phyloP scores from a whole-genome alignment of 2,797 vertebrate genomes.

The Varecia variegata region DNA sequence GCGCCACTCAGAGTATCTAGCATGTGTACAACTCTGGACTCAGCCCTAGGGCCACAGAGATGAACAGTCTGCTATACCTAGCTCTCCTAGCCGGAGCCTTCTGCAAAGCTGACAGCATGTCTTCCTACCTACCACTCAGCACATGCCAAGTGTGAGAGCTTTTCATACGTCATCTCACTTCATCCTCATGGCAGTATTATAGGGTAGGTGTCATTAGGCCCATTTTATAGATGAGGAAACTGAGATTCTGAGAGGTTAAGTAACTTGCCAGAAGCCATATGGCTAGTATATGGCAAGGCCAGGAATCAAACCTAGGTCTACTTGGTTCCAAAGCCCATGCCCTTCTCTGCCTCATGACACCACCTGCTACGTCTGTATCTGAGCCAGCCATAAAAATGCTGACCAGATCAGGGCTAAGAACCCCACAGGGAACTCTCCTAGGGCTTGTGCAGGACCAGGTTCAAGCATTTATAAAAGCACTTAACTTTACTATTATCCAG shows the following conservation, averaged over 20 bases:
- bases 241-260: neutral
- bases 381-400: neutral
- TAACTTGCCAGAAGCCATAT: neutral
- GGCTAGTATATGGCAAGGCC: neutral
- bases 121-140: neutral
- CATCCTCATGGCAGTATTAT: neutral
- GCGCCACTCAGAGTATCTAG: neutral
- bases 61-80: neutral
- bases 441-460: neutral
- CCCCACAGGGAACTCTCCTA: neutral
- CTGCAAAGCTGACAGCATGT: neutral
- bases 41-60: neutral
- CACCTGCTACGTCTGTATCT: neutral
- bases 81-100: neutral
- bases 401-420: neutral
- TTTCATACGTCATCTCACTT: neutral
- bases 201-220: neutral
- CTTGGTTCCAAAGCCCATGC: neutral
- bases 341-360: neutral
- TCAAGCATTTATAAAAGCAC: neutral
- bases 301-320: neutral
- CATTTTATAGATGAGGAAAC: neutral
- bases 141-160: neutral
- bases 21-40: neutral
- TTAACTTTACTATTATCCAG: neutral